These are phyloP conservation scores for Manis javanica DNA, from an alignment of 2,797 vertebrate species.

Conservation along the genomic window DNA sequence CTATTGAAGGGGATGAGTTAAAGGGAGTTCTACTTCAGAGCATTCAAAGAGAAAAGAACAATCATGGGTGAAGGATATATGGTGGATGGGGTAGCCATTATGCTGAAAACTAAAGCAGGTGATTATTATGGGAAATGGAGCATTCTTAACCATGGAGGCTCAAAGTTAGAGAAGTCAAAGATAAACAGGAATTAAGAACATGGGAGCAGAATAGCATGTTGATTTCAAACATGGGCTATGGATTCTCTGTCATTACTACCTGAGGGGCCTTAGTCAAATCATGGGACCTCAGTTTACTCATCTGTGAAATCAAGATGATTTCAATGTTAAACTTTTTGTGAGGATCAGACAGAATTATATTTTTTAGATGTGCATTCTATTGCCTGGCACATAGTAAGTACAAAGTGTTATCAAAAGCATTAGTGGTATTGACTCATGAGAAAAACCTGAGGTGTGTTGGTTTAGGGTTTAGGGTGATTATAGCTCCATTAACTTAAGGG, in stretches of 20 bases:
- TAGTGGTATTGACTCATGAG: background rate
- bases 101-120: background rate
- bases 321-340: background rate
- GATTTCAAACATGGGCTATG: background rate
- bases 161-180: background rate
- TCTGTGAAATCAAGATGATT: slow-evolving; percentile 24
- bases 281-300: background rate
- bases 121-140: background rate
- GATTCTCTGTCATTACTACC: background rate
- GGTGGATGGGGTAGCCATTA: background rate
- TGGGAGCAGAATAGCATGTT: background rate
- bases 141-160: background rate
- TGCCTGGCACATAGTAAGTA: background rate
- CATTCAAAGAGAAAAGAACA: background rate
- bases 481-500: background rate
- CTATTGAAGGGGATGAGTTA: background rate
- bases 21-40: background rate
- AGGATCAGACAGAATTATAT: background rate
- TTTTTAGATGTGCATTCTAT: background rate
- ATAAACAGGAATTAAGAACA: background rate
- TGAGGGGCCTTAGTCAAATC: background rate
- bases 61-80: background rate
- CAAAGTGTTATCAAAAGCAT: background rate
- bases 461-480: background rate
- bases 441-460: background rate